Base-by-base conservation (phyloP, 2,888 invertebrate genomes). In the Lasioglossum morio region DNA sequence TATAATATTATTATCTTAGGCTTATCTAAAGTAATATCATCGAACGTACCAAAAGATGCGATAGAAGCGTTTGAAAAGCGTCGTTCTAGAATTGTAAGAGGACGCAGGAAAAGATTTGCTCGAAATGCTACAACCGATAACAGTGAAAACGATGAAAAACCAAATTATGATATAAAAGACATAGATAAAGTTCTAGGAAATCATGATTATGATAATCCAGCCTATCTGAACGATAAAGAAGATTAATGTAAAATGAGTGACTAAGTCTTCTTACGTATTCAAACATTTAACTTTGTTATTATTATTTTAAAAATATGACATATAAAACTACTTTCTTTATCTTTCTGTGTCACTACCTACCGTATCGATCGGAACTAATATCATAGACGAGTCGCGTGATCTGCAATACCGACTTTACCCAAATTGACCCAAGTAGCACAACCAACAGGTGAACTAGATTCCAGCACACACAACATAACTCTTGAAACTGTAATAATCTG, bases 31-130 rank as follows among this genome's bases (percentile, higher is more conserved):
- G 53, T 60, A 30, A 34, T 83, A 30, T 85, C 82, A 34, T 74
- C 84, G 4, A 84, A 74, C 48, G 85, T 84, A 72, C 69, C 87
- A 14, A 82, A 76, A 72, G 69, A 76, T 70, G 81, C 84, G 53
- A 77, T 97, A 88, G 97, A 98, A 93, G 98, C 98, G 23, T 95
- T 98, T 88, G 98, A 98, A 95, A 97, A 98, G 84, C 97, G 98
- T 86, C 98, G 98, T 94, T 98, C 98, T 0, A 57, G 79, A 66
- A 97, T 98, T 16, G 97, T 98, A 97, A 97, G 97, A 0, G 97
- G 98, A 94, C 95, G 97, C 89, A 96, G 97, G 89, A 98, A 98
- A 94, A 97, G 97, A 1, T 97, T 97, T 91, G 98, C 98, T 98
- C 97, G 97, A 95, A 98, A 97, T 93, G 97, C 97, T 93, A 97